Conservation (phyloP, 2,113 vertebrate species). For the Regulus satrapa region DNA sequence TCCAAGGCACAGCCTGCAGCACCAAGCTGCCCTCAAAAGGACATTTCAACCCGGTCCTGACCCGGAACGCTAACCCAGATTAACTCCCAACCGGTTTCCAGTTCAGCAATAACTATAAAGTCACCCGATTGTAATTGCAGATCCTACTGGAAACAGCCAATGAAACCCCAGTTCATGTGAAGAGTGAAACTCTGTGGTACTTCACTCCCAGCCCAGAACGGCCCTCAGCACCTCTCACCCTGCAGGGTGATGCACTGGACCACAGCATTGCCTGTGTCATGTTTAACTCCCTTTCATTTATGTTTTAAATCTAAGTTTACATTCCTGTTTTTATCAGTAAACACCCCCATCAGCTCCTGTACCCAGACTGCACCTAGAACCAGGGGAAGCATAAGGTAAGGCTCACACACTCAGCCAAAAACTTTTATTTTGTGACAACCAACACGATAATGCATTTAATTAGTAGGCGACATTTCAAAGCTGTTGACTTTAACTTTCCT, state of each 20-base stretch:
- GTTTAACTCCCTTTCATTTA: not conserved
- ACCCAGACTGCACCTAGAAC: not conserved
- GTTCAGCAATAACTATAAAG: not conserved
- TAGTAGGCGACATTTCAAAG: slow-evolving; percentile 36
- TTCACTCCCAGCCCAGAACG: not conserved
- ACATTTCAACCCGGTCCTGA: not conserved
- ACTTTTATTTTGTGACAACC: not conserved
- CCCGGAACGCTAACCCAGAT: not conserved
- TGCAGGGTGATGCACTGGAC: rapidly evolving
- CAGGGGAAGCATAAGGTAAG: not conserved
- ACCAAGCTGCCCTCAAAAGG: too few relatives aligned
- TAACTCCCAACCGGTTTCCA: not conserved
- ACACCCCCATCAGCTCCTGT: not conserved
- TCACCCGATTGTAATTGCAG: not conserved
- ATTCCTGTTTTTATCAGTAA: not conserved
- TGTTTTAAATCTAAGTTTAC: not conserved
- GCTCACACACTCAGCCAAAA: not conserved
- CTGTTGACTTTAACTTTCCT: not conserved
- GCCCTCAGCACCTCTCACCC: not conserved
- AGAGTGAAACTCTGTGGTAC: rapidly evolving
- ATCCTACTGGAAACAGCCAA: not conserved
- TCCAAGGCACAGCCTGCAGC: too few relatives aligned
- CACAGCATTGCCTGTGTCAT: not conserved
- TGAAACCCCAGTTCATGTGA: not conserved
- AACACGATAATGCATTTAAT: not conserved